These are phyloP conservation scores for Rhaphigaster nebulosa DNA, from an alignment of 2,888 invertebrate genomes.

Conservation along the genomic window DNA sequence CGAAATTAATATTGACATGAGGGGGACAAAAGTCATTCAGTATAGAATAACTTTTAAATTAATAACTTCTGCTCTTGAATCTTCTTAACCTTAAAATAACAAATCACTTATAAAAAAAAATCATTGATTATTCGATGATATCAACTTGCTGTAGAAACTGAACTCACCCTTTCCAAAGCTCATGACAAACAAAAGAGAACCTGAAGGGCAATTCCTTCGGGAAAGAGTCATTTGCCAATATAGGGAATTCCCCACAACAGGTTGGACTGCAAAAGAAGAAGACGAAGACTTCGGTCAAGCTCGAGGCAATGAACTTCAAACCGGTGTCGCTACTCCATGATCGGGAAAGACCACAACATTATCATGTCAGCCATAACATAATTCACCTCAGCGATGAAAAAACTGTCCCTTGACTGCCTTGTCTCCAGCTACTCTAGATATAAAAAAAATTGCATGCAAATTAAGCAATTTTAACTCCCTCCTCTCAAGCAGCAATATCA, in stretches of 20 bases:
- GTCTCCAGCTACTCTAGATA: not conserved
- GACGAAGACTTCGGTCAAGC: not conserved
- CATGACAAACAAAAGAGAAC: not conserved
- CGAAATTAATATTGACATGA: no score
- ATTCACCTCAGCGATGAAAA: not conserved
- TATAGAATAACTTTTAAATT: no score
- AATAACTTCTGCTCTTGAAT: no score
- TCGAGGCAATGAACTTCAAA: conserved; percentile 31
- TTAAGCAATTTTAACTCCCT: not conserved
- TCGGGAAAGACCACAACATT: not conserved
- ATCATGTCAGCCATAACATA: not conserved
- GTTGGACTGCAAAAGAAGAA: not conserved
- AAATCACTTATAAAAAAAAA: no score
- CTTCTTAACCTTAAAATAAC: no score
- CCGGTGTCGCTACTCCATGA: not conserved
- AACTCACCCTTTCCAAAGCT: not conserved
- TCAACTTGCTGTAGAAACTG: not conserved
- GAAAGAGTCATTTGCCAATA: not conserved
- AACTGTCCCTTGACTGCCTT: not conserved
- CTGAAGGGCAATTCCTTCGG: not conserved
- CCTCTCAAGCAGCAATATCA: not conserved
- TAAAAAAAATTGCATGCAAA: not conserved
- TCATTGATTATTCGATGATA: not conserved
- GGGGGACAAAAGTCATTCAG: no score
- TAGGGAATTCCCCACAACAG: not conserved